Evolutionary conservation across 2,888 invertebrate species (phyloP).

Genomic region (Lycophotia porphyrea): DNA sequence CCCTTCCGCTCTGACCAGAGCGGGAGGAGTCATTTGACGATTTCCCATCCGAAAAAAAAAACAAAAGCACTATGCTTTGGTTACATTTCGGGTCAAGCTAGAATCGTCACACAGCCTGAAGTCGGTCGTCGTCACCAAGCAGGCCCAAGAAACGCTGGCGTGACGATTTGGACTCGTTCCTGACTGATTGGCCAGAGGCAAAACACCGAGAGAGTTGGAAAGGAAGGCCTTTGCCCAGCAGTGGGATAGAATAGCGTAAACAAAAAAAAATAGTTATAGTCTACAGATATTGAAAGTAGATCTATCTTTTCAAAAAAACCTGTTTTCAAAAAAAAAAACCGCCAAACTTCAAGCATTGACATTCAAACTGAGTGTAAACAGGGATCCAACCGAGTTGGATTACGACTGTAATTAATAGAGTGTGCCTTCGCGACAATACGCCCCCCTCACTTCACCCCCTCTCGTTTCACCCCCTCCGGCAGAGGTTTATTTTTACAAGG

Average conservation of each 20-base stretch:
- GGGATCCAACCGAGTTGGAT: constrained; percentile 67
- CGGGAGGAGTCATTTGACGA: no score
- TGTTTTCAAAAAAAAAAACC: constrained; percentile 29
- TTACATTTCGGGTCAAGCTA: no score
- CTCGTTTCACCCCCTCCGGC: constrained; percentile 12
- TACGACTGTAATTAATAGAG: constrained; percentile 79
- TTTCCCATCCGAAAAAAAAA: no score
- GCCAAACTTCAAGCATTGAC: constrained; percentile 43
- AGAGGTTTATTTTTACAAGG: constrained; percentile 73
- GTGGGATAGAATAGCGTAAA: background rate
- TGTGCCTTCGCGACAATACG: constrained; percentile 72
- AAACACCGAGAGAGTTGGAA: no score
- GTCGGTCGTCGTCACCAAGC: no score
- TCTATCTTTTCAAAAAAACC: background rate
- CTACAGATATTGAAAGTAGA: background rate
- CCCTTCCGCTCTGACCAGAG: no score
- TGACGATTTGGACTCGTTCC: no score
- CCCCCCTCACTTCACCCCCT: constrained; percentile 20
- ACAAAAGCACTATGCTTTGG: background rate
- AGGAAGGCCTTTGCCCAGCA: background rate
- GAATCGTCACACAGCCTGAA: no score
- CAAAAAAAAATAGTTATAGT: background rate
- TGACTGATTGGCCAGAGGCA: no score
- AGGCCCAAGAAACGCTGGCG: no score
- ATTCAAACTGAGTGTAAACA: constrained; percentile 56